phyloP scores from a whole-genome alignment of 2,888 invertebrate genomes.

The Dione juno region DNA sequence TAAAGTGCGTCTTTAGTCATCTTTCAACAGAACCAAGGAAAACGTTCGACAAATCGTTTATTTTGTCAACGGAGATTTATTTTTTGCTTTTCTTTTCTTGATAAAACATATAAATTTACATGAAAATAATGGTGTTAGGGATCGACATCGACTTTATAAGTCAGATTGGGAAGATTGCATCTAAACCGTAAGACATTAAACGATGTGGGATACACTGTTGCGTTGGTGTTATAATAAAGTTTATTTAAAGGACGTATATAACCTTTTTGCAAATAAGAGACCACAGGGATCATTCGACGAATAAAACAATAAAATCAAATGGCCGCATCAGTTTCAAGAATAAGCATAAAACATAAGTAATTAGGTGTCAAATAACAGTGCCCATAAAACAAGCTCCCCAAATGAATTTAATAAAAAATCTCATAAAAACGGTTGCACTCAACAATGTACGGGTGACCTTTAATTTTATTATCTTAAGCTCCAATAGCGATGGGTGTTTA shows the following conservation, averaged over 20 bases:
- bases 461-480: constrained; percentile 25
- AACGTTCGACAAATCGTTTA: constrained; percentile 30
- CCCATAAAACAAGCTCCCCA: constrained; percentile 38
- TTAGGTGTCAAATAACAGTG: constrained; percentile 45
- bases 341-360: constrained; percentile 44
- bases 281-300: constrained; percentile 36
- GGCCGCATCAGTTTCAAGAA: constrained; percentile 43
- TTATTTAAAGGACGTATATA: constrained; percentile 28
- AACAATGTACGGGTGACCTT: constrained; percentile 36
- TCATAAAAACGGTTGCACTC: constrained; percentile 34
- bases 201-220: constrained; percentile 8
- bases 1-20: constrained; percentile 32
- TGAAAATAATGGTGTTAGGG: not conserved
- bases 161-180: constrained; percentile 13
- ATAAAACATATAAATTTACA: constrained; percentile 11
- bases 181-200: constrained; percentile 1
- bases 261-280: constrained; percentile 35
- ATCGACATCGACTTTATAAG: constrained; percentile 7
- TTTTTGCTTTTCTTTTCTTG: constrained; percentile 25
- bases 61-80: constrained; percentile 29
- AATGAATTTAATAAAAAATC: constrained; percentile 40
- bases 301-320: constrained; percentile 42
- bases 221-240: constrained; percentile 19
- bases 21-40: constrained; percentile 30
- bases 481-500: constrained; percentile 9